Base-by-base conservation (phyloP, 2,797 vertebrate genomes). In the Coregonus sp. region DNA sequence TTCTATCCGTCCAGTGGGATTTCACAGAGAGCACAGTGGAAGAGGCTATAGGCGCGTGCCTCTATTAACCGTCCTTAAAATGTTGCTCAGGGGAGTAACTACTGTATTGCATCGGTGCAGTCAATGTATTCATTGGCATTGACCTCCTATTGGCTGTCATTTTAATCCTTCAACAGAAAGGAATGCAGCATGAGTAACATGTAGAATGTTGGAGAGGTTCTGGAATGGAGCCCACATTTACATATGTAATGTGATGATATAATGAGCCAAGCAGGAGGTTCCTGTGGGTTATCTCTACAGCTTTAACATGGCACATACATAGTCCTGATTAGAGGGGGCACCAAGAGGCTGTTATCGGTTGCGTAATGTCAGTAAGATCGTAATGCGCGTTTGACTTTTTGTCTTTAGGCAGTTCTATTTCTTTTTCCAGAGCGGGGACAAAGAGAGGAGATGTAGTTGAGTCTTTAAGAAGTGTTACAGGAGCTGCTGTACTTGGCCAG, bases 291-390 rank as follows among this genome's bases (percentile, higher is more conserved):
- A 76, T 73, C 75, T 70, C 31, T 80, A 80, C 59, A 20, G n/a
- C 59, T 25, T 47, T 81, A 80, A 61, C 81, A 78, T 84, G 47
- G 75, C 80, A 81, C 82, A 86, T 85, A 89, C 86, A 88, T 84
- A 84, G n/a, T 61, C 20, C 20, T 86, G 84, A 90, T 91, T 89
- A 87, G 79, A 87, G 85, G 82, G 87, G 87, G 86, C 87, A 88
- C 72, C 4, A 37, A 81, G 75, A 86, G 76, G 84, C 84, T 88
- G 82, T 81, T 85, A 78, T 86, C 86, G 78, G 88, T 86, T 87
- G 84, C 76, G 86, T 84, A 84, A 87, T 89, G 84, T 92, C 88
- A 89, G 81, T 85, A 87, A 90, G 79, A 88, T 81, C 84, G 81
- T 84, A 87, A 85, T 89, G 83, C 89, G 86, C 81, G 86, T 87